Conservation (phyloP, 2,888 invertebrate genomes). For the Kuschelorhynchus macadamiae region DNA sequence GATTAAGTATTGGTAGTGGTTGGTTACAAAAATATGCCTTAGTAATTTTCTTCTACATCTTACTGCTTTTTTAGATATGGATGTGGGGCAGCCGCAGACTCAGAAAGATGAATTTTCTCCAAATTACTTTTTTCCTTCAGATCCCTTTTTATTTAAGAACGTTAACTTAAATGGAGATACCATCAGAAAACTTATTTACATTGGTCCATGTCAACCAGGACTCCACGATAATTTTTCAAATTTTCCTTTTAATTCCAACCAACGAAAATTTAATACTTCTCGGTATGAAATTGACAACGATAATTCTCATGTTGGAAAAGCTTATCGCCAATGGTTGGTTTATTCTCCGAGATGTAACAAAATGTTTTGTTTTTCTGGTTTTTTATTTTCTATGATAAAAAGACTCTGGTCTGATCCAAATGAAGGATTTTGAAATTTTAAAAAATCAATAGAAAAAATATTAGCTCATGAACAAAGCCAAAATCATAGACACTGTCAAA, state of each 20-base stretch:
- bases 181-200: too few relatives aligned
- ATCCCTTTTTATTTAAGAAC: too few relatives aligned
- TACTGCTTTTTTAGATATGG: too few relatives aligned
- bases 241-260: conserved; percentile 1
- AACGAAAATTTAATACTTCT: too few relatives aligned
- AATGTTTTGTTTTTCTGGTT: conserved; percentile 1
- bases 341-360: background rate
- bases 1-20: too few relatives aligned
- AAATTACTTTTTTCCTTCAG: too few relatives aligned
- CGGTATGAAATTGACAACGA: background rate
- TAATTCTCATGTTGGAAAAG: background rate
- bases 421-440: background rate
- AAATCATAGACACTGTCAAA: background rate
- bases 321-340: background rate
- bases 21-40: too few relatives aligned
- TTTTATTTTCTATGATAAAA: background rate
- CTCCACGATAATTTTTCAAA: background rate
- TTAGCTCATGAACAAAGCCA: conserved; percentile 2
- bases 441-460: background rate
- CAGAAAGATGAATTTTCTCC: too few relatives aligned
- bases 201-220: too few relatives aligned
- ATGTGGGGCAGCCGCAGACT: too few relatives aligned
- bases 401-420: background rate
- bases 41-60: too few relatives aligned
- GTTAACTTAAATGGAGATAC: too few relatives aligned